These are phyloP conservation scores for Argynnis bischoffii DNA, from an alignment of 2,888 invertebrate genomes.

Conservation along the genomic window DNA sequence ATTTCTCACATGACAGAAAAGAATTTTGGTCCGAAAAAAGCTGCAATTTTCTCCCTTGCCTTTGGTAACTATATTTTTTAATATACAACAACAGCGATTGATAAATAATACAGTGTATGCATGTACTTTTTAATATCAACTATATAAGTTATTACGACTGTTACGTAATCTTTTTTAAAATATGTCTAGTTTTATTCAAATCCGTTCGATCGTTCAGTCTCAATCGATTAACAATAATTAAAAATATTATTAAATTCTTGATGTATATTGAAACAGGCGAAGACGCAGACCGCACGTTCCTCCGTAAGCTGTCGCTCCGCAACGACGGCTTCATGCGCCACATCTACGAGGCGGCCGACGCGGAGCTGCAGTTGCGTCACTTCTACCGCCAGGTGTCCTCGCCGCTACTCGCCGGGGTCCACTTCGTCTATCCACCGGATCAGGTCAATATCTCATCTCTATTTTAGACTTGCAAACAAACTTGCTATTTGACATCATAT, in stretches of 20 bases:
- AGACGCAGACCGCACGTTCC: conserved; percentile 85
- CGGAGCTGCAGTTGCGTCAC: conserved; percentile 84
- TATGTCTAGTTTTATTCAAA: no score
- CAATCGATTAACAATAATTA: no score
- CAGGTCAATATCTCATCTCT: conserved; percentile 56
- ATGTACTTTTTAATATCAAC: no score
- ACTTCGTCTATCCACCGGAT: conserved; percentile 83
- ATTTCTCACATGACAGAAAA: conserved; percentile 75
- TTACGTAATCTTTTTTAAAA: no score
- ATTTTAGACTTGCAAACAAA: no score
- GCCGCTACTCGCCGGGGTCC: conserved; percentile 85
- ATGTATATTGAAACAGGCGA: conserved; percentile 63
- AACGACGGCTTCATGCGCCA: conserved; percentile 86
- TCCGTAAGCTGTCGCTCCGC: conserved; percentile 84
- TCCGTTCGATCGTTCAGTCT: no score
- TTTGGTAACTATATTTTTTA: conserved; percentile 74
- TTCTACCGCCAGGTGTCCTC: conserved; percentile 87
- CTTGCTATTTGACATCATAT: no score
- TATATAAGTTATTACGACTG: no score
- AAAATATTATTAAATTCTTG: not conserved
- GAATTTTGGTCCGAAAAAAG: conserved; percentile 71
- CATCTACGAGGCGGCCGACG: conserved; percentile 88
- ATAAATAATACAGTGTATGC: not conserved
- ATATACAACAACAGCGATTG: not conserved
- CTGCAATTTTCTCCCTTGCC: conserved; percentile 85